A percentile compares a stretch with the other conserved stretches of the same genome.
Evolutionary conservation across 1,140 invertebrate genomes (phyloP).

Genomic region (Halesus radiatus): DNA sequence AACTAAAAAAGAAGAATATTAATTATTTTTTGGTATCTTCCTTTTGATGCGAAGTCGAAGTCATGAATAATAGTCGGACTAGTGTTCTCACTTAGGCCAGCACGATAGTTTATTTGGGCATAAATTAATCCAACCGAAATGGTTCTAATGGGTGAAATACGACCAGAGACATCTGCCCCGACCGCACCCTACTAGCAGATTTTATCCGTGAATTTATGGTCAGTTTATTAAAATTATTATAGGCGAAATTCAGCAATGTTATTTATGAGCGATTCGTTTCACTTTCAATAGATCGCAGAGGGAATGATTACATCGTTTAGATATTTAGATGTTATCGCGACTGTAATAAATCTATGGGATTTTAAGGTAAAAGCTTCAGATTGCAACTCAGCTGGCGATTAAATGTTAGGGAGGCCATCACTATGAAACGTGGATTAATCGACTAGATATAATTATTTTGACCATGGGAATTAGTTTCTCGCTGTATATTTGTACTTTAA

Average conservation of each 20-base stretch:
- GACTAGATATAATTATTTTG: too few species aligned
- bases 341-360: background rate
- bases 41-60: background rate
- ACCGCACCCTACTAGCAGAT: slow-evolving; percentile 42
- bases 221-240: slow-evolving; percentile 48
- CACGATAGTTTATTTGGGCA: slow-evolving; percentile 56
- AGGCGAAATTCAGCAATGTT: slow-evolving; percentile 14
- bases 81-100: slow-evolving; percentile 2
- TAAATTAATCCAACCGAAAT: slow-evolving; percentile 58
- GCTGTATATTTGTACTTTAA: too few species aligned
- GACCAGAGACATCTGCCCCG: slow-evolving; percentile 54
- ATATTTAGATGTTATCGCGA: background rate
- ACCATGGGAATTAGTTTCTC: too few species aligned
- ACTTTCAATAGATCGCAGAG: slow-evolving; percentile 21
- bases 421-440: background rate
- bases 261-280: background rate
- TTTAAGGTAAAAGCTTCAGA: background rate
- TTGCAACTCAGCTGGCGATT: background rate
- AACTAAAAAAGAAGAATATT: too few species aligned
- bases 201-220: slow-evolving; percentile 56
- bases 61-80: background rate
- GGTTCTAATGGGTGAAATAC: slow-evolving; percentile 58
- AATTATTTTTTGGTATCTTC: too few species aligned
- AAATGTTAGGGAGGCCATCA: background rate
- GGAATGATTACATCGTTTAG: background rate